Base-by-base conservation (phyloP, 2,888 invertebrate genomes). In the Orchestes rusci region DNA sequence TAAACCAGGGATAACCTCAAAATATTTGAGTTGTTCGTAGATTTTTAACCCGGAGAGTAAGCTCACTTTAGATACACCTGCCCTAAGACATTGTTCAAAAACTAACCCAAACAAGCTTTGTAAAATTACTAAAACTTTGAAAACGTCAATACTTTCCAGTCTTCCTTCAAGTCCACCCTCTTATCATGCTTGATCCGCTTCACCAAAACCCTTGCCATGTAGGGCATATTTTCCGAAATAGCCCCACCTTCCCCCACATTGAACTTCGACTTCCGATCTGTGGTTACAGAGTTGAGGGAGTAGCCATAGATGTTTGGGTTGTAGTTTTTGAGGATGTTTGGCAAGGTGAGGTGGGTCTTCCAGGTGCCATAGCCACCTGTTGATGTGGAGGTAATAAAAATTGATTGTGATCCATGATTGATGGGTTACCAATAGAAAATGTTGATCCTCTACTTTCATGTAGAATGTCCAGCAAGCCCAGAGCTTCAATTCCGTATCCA, bases 81-180 rank as follows among this genome's bases (percentile, higher is more conserved):
- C n/a, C n/a, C n/a, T n/a, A n/a, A n/a, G n/a, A n/a, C n/a, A n/a
- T n/a, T n/a, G n/a, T n/a, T n/a, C n/a, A n/a, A n/a, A n/a, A n/a
- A n/a, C n/a, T n/a, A n/a, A n/a, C n/a, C n/a, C n/a, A n/a, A n/a
- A n/a, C n/a, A n/a, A n/a, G n/a, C n/a, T n/a, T n/a, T n/a, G n/a
- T n/a, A n/a, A n/a, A n/a, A n/a, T n/a, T n/a, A n/a, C n/a, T n/a
- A n/a, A n/a, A n/a, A n/a, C n/a, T n/a, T n/a, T n/a, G n/a, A n/a
- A n/a, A n/a, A n/a, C n/a, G n/a, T n/a, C n/a, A n/a, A n/a, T 56
- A 80, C 73, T 66, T 80, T 80, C 80, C 80, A 80, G 55, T 80
- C 71, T 12, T 70, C 66, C 4, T 72, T 62, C 39, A 78, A 51
- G 48, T 80, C 69, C 2, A 79, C 73, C 32, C 70, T 63, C 4